These are phyloP conservation scores for Drosophila planitibia DNA, from an alignment of 2,888 invertebrate genomes.

Conservation along the genomic window DNA sequence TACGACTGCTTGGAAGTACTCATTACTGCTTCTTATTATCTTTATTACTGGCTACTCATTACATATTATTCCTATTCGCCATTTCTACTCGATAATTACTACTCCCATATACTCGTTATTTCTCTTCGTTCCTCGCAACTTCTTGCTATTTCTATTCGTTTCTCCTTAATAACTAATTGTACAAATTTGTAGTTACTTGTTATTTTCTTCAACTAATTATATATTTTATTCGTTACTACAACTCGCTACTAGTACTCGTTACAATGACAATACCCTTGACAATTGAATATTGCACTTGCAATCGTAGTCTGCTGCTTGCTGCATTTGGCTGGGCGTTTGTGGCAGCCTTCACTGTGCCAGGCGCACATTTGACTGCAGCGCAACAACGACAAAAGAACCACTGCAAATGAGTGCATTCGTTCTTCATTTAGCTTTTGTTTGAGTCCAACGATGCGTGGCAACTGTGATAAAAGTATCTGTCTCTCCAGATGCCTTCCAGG, in stretches of 20 bases:
- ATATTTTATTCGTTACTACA: not conserved
- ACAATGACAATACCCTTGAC: not conserved
- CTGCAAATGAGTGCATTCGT: constrained; percentile 52
- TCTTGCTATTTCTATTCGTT: not conserved
- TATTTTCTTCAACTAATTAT: not conserved
- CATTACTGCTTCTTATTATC: not conserved
- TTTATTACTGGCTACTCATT: not conserved
- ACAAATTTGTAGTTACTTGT: not conserved
- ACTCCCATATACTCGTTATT: not conserved
- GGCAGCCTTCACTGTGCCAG: constrained; percentile 22
- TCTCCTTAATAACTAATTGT: not conserved
- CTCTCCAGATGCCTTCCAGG: constrained; percentile 53
- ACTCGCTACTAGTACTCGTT: not conserved
- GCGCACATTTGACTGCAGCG: constrained; percentile 52
- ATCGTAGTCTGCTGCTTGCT: not conserved
- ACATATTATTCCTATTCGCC: not conserved
- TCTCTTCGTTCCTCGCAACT: not conserved
- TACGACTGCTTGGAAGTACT: not conserved
- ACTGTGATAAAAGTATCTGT: constrained; percentile 72
- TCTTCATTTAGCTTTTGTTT: constrained; percentile 70
- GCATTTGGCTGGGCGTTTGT: not conserved
- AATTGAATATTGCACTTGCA: not conserved
- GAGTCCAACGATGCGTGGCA: constrained; percentile 76
- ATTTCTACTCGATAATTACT: not conserved
- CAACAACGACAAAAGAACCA: constrained; percentile 27